Base-by-base conservation (phyloP, 2,797 vertebrate species). In the Arrhamphus sclerolepis region DNA sequence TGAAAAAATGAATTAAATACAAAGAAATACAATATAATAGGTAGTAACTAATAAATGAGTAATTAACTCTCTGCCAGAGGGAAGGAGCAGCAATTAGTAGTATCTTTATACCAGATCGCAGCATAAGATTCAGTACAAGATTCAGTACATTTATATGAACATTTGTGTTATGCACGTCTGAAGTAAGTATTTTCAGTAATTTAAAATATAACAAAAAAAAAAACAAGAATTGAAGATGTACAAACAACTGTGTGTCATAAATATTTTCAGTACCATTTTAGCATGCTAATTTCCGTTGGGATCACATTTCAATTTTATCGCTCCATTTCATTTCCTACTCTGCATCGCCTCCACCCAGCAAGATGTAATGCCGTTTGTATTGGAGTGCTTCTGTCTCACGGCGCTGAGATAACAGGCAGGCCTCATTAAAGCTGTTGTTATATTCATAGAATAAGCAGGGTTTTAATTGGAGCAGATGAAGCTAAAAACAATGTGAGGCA, bases 341-440 rank as follows among this genome's bases (percentile, higher is more conserved):
- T 22, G 34, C 13, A n/a, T 14, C 46, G 28, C 58, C 29, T 1
- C n/a, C 19, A 43, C 29, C 38, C 44, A 28, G 70, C 64, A 76
- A 64, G 46, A 62, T 50, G 63, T 54, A 59, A 20, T 59, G 62
- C 69, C 62, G 77, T 78, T 76, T 79, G 51, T 66, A 58, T 20
- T 20, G 29, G 53, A 78, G 71, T 47, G 78, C 75, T 72, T 87
- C 78, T 77, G 75, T 83, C 90, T 85, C 80, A 81, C 54, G 22
- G 66, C 47, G 61, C 70, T 49, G 62, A 80, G 83, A 87, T 87
- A 85, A 89, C 78, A 88, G 70, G 72, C 77, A 55, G 64, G 72
- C 42, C 75, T 90, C 86, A 92, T 92, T 85, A 85, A 89, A 80
- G 71, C 59, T 66, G 78, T 66, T 84, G 84, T 89, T 84, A 71